Evolutionary conservation across 2,888 invertebrate genomes (phyloP).

Genomic region (Omphaloscelis lunosa): DNA sequence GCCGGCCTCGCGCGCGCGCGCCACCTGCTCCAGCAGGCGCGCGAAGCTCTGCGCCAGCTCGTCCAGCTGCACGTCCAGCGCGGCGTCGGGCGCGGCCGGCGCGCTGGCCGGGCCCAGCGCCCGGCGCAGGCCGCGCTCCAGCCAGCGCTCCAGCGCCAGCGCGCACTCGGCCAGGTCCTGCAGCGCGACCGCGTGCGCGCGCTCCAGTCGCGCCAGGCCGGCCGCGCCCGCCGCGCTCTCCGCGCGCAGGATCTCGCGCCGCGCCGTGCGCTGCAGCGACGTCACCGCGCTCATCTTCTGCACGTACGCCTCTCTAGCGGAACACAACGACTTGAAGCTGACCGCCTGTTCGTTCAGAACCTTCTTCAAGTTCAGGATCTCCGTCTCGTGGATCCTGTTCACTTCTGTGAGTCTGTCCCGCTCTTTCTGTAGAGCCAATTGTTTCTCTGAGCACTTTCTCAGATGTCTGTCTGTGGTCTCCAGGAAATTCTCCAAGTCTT

Average conservation of each 20-base stretch:
- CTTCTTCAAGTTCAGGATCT: conserved; percentile 84
- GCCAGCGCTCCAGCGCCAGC: conserved; percentile 86
- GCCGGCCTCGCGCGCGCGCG: conserved; percentile 75
- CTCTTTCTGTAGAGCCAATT: conserved; percentile 82
- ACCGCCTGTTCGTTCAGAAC: conserved; percentile 84
- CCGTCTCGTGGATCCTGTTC: conserved; percentile 85
- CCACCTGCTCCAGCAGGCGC: conserved; percentile 80
- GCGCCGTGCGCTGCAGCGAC: conserved; percentile 83
- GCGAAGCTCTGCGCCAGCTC: conserved; percentile 79
- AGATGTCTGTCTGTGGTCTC: conserved; percentile 87
- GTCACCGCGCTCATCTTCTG: conserved; percentile 83
- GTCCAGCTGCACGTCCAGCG: conserved; percentile 82
- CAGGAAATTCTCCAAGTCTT: conserved; percentile 86
- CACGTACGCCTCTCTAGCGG: conserved; percentile 83
- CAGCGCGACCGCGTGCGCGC: conserved; percentile 84
- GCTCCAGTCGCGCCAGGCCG: conserved; percentile 81
- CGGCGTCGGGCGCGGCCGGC: conserved; percentile 73
- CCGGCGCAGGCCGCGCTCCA: conserved; percentile 79
- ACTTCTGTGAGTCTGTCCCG: conserved; percentile 83
- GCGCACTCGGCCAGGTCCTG: conserved; percentile 84
- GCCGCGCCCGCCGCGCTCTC: conserved; percentile 79
- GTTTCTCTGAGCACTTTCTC: conserved; percentile 83
- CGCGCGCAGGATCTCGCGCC: conserved; percentile 82
- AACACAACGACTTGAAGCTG: conserved; percentile 83
- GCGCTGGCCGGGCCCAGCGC: conserved; percentile 72